Evolutionary conservation across 2,113 vertebrate species (phyloP).

Genomic region (Nesogale talazaci): DNA sequence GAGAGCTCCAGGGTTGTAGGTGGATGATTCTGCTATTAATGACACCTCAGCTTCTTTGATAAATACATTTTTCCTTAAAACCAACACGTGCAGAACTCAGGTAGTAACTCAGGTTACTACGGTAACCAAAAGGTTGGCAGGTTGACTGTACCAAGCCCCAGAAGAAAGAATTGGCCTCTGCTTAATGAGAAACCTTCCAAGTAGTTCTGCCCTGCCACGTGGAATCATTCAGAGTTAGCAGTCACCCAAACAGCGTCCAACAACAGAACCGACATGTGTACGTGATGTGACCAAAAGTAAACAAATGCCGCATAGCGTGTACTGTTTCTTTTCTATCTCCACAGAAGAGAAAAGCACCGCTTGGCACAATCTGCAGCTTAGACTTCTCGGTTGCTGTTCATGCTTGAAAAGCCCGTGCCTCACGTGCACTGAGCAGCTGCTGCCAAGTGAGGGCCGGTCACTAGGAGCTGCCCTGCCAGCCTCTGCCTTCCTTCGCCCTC

Average conservation of each 20-base stretch:
- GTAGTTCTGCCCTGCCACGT: neutral
- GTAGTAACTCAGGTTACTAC: too few relatives aligned
- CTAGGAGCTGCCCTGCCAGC: too few relatives aligned
- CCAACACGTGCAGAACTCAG: neutral
- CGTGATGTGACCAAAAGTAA: neutral
- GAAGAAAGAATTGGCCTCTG: neutral
- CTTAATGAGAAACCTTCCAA: neutral
- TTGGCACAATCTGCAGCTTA: neutral
- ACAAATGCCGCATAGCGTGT: too few relatives aligned
- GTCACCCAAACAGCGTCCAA: neutral
- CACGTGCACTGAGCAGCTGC: neutral
- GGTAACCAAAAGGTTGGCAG: neutral
- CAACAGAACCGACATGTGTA: neutral
- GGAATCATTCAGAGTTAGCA: neutral
- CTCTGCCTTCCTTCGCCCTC: neutral
- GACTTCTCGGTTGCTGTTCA: too few relatives aligned
- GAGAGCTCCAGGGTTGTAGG: too few relatives aligned
- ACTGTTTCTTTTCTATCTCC: too few relatives aligned
- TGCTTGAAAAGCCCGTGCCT: too few relatives aligned
- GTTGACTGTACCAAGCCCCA: neutral
- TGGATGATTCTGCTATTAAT: neutral
- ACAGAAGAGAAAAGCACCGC: neutral
- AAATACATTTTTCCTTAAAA: constrained; percentile 36
- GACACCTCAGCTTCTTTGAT: neutral
- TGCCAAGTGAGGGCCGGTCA: neutral